phyloP scores from a whole-genome alignment of 1,140 invertebrate species.

The Listronotus oregonensis region DNA sequence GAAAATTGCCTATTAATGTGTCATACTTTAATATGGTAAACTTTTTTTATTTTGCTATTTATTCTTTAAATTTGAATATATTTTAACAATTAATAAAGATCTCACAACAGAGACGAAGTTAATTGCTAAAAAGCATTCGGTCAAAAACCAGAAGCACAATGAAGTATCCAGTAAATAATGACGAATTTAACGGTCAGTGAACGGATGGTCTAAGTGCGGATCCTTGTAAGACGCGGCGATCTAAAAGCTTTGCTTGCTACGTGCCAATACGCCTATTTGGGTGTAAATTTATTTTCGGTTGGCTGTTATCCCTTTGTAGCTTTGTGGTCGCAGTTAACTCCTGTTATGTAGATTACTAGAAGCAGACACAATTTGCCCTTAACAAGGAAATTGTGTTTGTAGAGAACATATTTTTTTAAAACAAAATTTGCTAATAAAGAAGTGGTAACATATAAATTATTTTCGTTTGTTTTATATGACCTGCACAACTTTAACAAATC shows the following conservation, averaged over 20 bases:
- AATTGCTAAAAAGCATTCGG: conserved; percentile 21
- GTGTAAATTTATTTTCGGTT: conserved; percentile 35
- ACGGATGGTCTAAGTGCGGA: conserved; percentile 41
- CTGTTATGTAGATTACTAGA: conserved; percentile 1
- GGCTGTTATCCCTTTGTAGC: conserved; percentile 22
- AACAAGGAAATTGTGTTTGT: background rate
- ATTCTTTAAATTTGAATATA: too few relatives aligned
- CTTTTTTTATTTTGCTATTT: too few relatives aligned
- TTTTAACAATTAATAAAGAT: conserved; percentile 18
- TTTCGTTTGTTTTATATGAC: too few relatives aligned
- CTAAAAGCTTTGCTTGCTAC: conserved; percentile 41
- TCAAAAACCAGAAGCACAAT: conserved; percentile 28
- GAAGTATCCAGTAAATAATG: conserved; percentile 40
- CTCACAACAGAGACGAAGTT: conserved; percentile 21
- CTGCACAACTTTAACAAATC: too few relatives aligned
- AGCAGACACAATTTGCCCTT: conserved; percentile 3
- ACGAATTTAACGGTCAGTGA: conserved; percentile 44
- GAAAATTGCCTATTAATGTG: too few relatives aligned
- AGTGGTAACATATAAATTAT: too few relatives aligned
- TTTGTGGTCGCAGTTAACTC: conserved; percentile 12
- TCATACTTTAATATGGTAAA: too few relatives aligned
- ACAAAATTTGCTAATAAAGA: too few relatives aligned
- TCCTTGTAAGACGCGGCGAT: conserved; percentile 38
- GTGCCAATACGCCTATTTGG: conserved; percentile 42
- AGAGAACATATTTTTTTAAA: too few relatives aligned